Base-by-base conservation (phyloP, 2,113 vertebrate species). In the Daphoenositta chrysoptera region DNA sequence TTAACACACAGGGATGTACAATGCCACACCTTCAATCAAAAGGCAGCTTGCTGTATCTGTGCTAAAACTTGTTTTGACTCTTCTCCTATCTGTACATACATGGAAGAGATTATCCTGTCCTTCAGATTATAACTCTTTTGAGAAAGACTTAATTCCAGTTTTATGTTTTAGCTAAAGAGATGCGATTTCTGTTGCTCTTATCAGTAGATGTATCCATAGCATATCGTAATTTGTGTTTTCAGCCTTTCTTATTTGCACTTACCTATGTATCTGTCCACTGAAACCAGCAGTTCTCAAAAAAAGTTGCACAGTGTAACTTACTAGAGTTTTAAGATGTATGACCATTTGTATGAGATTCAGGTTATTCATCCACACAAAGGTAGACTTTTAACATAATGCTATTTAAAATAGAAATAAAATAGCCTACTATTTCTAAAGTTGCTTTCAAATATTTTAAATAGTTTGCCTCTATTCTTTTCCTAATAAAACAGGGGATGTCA, bases 401-500 rank as follows among this genome's bases (percentile, higher is more conserved):
- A 78, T 50, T 47, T 82, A 61, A 31, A 76, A 58, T 14, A 11
- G 21, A 18, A 91, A 95, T 37, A 70, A 69, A 92, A 90, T 26
- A 83, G 54, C 11, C 40, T 54, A 20, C 19, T 50, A 22, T 64
- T 86, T 86, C 56, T 78, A 89, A 87, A 89, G 65, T 24, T 33
- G 13, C 40, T 82, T 94, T 88, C 51, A 81, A 48, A 23, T 58
- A 60, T 83, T 87, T 93, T n/a, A 68, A 60, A 60, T 40, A 63
- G 71, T 51, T 66, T 75, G 33, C 17, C 30, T 71, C 66, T 68
- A 80, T 94, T 79, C 21, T 83, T 87, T 90, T 82, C n/a, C 44
- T 79, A 53, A 51, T 28, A 79, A 94, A 89, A 96, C 8, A 87
- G 73, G 16, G 15, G 14, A 86, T 76, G 87, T 66, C 91, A 93